Base-by-base conservation (phyloP, 2,797 vertebrate species). In the Hylomyscus alleni region DNA sequence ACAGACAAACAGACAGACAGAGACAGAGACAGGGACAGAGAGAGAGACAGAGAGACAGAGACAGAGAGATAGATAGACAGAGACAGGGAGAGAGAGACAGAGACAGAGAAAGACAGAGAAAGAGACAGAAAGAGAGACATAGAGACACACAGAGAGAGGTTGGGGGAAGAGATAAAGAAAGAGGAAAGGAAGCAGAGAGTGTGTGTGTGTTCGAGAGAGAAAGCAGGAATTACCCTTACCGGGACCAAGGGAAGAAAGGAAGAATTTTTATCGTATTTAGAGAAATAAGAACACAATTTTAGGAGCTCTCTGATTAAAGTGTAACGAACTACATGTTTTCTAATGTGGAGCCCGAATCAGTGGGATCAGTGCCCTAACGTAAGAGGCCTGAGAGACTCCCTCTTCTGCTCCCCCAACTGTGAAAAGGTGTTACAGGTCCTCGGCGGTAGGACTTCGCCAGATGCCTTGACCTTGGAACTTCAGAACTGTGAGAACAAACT, bases 231-330 rank as follows among this genome's bases (percentile, higher is more conserved):
- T 67, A 67, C 65, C 65, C 29, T 60, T 31, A 47, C 67, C 37
- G 44, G 75, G n/a, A 72, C 40, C 2, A 29, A 44, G 44, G 78
- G 76, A 60, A 94, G 85, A 73, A 67, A 0, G 14, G 72, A 47
- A 0, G 15, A 52, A 50, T 80, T 89, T 77, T 78, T 60, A 8
- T 56, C 20, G 37, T 10, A 62, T 44, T 60, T 77, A 81, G 37
- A 84, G 76, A 93, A 94, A 91, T 15, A 77, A 85, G 17, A 77
- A 65, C n/a, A 80, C 77, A 92, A 62, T 62, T 34, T 80, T 73
- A 47, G 62, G 65, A 69, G 37, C 34, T 40, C 58, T 9, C 17
- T 31, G 52, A 58, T 9, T 81, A 72, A 60, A 82, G 84, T 56
- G 76, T 77, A 52, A 81, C 52, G 69, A 47, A 65, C 9, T 58